Percentiles rank a stretch among this genome's conserved stretches.
Conservation (phyloP, 2,888 invertebrate genomes). For the Megaustenia siamemsis region DNA sequence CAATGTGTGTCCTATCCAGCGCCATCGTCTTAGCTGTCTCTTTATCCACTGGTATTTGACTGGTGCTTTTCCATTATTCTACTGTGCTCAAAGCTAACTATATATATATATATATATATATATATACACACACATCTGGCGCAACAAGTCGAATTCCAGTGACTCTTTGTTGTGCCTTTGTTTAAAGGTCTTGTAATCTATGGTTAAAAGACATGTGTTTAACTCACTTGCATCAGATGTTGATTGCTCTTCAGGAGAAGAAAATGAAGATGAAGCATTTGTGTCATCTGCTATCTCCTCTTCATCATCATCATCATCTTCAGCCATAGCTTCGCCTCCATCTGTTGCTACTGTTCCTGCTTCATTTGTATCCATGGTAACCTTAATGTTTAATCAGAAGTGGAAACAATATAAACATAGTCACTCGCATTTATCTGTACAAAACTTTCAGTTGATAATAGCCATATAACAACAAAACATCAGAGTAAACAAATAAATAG, state of each 20-base stretch:
- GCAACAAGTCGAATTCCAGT: too few species aligned
- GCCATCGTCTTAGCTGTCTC: too few species aligned
- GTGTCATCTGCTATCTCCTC: conserved; percentile 7
- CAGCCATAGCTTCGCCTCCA: conserved; percentile 49
- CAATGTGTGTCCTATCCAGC: too few species aligned
- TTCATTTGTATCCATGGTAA: conserved; percentile 51
- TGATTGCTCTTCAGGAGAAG: conserved; percentile 43
- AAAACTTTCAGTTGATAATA: not conserved
- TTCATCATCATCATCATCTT: conserved; percentile 41
- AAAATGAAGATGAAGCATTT: conserved; percentile 44
- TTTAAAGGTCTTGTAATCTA: too few species aligned
- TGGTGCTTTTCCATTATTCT: too few species aligned
- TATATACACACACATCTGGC: too few species aligned
- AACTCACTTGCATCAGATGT: conserved; percentile 38
- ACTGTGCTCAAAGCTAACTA: too few species aligned
- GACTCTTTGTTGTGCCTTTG: too few species aligned
- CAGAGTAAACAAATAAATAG: not conserved
- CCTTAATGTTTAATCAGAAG: conserved; percentile 19
- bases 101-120: too few species aligned
- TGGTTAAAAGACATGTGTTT: not conserved
- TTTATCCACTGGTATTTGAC: too few species aligned
- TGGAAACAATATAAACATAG: too few species aligned
- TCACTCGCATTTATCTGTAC: too few species aligned
- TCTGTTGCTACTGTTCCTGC: conserved; percentile 41
- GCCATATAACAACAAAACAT: not conserved